phyloP scores from a whole-genome alignment of 2,888 invertebrate genomes.

The Pomacea canaliculata region DNA sequence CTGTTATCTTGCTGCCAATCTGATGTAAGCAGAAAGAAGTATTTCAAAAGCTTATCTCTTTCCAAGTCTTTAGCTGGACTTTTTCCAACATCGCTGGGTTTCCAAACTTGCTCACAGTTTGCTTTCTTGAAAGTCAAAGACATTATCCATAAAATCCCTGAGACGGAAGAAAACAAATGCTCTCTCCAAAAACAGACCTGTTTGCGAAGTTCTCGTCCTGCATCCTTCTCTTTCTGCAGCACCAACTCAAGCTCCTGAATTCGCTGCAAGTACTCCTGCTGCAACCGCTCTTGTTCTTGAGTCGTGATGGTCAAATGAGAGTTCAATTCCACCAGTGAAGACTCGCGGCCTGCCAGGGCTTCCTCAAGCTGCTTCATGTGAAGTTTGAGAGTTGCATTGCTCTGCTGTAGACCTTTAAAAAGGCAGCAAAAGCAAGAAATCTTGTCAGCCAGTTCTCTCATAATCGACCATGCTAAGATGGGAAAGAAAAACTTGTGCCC shows the following conservation, averaged over 20 bases:
- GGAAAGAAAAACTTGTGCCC: no score
- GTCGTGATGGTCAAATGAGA: constrained; percentile 54
- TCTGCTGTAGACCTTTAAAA: constrained; percentile 63
- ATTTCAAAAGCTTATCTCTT: no score
- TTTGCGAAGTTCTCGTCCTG: constrained; percentile 65
- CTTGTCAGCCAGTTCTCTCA: no score
- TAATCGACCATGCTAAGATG: no score
- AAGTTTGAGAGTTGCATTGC: constrained; percentile 63
- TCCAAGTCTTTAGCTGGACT: no score
- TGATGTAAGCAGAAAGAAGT: constrained; percentile 26
- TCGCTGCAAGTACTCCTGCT: constrained; percentile 46
- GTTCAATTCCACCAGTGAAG: constrained; percentile 61
- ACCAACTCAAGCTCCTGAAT: constrained; percentile 59
- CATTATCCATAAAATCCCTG: no score
- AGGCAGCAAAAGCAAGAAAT: no score
- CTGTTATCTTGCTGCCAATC: constrained; percentile 61
- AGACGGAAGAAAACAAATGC: no score
- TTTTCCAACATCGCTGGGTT: no score
- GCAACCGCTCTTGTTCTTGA: constrained; percentile 50
- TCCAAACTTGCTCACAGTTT: no score
- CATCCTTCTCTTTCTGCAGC: constrained; percentile 63
- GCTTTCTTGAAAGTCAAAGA: no score
- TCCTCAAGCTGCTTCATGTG: constrained; percentile 66
- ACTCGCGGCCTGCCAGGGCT: constrained; percentile 65
- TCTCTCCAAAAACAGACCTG: constrained; percentile 49